Conservation (phyloP, 2,888 invertebrate species). For the Bugula neritina region DNA sequence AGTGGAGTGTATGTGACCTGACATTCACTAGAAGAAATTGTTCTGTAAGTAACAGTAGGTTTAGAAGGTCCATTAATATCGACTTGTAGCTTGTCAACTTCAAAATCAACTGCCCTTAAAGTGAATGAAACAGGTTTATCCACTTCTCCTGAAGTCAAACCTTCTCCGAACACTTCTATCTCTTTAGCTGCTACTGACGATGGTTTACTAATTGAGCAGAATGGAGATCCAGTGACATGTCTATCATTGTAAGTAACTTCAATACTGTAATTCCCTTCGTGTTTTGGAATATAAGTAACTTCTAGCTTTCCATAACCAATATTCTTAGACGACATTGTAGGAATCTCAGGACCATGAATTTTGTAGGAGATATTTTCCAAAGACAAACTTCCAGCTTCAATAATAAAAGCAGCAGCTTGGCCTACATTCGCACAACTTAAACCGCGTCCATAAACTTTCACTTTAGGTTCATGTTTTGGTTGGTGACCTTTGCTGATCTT, state of each 20-base stretch:
- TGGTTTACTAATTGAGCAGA: too few species aligned
- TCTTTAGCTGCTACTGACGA: background rate
- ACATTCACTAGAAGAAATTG: constrained; percentile 46
- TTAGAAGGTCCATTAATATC: constrained; percentile 5
- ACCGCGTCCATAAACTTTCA: constrained; percentile 10
- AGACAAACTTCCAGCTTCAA: constrained; percentile 74
- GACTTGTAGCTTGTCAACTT: background rate
- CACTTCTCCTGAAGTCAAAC: background rate
- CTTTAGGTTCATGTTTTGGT: too few species aligned
- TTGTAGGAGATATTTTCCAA: constrained; percentile 55
- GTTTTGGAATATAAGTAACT: constrained; percentile 50
- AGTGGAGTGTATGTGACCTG: constrained; percentile 92
- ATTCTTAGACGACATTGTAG: constrained; percentile 51
- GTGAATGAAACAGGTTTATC: constrained; percentile 63
- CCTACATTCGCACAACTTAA: constrained; percentile 56
- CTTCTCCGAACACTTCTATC: background rate
- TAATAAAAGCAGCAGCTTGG: constrained; percentile 71
- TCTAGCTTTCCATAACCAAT: constrained; percentile 52
- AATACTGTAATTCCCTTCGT: constrained; percentile 50
- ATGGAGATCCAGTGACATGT: constrained; percentile 50
- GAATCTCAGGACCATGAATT: constrained; percentile 52
- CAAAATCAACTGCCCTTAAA: too few species aligned
- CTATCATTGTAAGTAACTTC: constrained; percentile 51
- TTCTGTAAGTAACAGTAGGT: background rate
- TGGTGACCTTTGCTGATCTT: background rate